A percentile compares a stretch with the other conserved stretches of the same genome.
These are phyloP conservation scores for Eptatretus atami DNA, from an alignment of 2,797 vertebrate species.

Conservation along the genomic window DNA sequence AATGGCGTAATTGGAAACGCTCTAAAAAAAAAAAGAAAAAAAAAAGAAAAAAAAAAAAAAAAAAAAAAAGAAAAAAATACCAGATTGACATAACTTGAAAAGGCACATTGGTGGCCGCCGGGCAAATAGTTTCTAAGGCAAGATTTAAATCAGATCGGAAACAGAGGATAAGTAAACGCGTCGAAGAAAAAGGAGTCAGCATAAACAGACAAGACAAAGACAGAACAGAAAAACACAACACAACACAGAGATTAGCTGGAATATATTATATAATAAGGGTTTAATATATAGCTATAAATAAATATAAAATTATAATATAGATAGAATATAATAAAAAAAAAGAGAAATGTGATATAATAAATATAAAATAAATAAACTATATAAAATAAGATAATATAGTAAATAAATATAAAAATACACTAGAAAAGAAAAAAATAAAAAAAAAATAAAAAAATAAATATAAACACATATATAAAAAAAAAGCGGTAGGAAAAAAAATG, in stretches of 20 bases:
- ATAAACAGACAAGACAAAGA: background rate
- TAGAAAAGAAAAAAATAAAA: background rate
- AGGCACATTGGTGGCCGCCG: too few species aligned
- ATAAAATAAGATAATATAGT: too few species aligned
- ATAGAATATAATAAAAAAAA: background rate
- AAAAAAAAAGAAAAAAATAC: background rate
- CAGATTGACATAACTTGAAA: background rate
- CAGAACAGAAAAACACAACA: background rate
- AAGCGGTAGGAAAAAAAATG: too few species aligned
- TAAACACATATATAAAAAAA: background rate
- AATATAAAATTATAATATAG: background rate
- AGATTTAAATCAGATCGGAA: too few species aligned
- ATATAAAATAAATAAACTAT: too few species aligned
- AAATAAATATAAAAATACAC: too few species aligned
- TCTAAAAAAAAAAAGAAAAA: too few species aligned
- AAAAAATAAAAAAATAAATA: background rate
- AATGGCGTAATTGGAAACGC: too few species aligned
- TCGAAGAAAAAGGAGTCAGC: too few species aligned
- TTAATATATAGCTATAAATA: background rate
- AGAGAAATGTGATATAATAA: background rate
- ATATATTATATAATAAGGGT: background rate
- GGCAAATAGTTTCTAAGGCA: too few species aligned
- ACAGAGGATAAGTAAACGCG: too few species aligned
- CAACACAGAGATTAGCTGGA: background rate
- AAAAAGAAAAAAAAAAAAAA: too few species aligned